Evolutionary conservation across 2,797 vertebrate genomes (phyloP).

Genomic region (Leucoraja ocellata): DNA sequence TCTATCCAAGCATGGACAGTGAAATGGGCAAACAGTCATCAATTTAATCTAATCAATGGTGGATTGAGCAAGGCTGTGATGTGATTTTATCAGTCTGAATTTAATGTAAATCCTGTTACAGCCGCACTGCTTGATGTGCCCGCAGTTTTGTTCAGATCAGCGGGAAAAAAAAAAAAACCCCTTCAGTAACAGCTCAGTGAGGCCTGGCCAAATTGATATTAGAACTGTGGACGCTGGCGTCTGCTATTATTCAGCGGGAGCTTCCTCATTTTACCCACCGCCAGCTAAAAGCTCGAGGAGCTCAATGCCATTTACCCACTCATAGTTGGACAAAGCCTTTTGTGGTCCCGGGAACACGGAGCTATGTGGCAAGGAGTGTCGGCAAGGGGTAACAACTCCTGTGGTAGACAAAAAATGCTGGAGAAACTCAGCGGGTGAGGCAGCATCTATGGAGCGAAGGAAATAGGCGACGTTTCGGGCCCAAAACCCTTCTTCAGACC

Average conservation of each 20-base stretch:
- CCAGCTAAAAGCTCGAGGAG: not conserved
- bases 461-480: too few species aligned
- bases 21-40: slow-evolving; percentile 45
- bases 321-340: not conserved
- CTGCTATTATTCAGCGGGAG: slow-evolving; percentile 54
- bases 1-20: slow-evolving; percentile 50
- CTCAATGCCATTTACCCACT: not conserved
- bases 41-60: slow-evolving; percentile 51
- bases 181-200: slow-evolving; percentile 65
- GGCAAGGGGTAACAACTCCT: not conserved
- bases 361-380: not conserved
- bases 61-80: slow-evolving; percentile 55
- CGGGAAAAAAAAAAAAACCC: slow-evolving; percentile 45
- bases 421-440: too few species aligned
- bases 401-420: not conserved
- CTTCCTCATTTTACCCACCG: not conserved
- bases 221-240: slow-evolving; percentile 59
- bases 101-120: slow-evolving; percentile 63
- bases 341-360: too few species aligned
- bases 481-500: too few species aligned
- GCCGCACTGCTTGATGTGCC: slow-evolving; percentile 62
- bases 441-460: too few species aligned
- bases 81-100: slow-evolving; percentile 60
- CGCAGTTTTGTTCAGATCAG: slow-evolving; percentile 62
- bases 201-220: slow-evolving; percentile 64